A percentile compares a stretch with the other conserved stretches of the same genome.
These are phyloP conservation scores for Tiaroga cobitis DNA, from an alignment of 2,797 vertebrate genomes.

Conservation along the genomic window DNA sequence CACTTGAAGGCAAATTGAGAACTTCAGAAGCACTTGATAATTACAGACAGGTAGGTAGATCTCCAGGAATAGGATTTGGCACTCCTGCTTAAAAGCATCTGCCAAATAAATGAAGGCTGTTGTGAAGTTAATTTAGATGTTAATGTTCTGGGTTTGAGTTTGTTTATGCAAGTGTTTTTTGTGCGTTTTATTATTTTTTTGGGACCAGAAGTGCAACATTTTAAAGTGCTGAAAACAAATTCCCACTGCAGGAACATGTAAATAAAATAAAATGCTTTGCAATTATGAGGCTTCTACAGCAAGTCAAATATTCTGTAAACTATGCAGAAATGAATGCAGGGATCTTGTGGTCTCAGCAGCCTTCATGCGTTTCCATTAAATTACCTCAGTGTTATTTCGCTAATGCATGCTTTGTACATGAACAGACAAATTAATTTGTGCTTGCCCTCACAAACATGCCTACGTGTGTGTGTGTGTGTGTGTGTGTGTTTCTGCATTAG, in stretches of 20 bases:
- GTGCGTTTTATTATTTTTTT: not conserved
- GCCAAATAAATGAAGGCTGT: not conserved
- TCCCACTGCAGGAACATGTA: not conserved
- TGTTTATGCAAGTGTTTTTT: not conserved
- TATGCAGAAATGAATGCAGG: slow-evolving; percentile 63
- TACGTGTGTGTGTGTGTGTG: not conserved
- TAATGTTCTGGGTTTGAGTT: not conserved
- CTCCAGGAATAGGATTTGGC: not conserved
- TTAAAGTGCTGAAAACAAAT: not conserved
- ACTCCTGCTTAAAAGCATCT: not conserved
- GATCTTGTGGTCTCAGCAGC: slow-evolving; percentile 64
- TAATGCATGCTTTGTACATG: slow-evolving; percentile 46
- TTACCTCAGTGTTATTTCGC: slow-evolving; percentile 54
- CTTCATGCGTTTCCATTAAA: slow-evolving; percentile 59
- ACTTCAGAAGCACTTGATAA: not conserved
- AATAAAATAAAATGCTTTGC: slow-evolving; percentile 9
- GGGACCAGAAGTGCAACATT: not conserved
- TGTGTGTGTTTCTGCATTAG: slow-evolving; percentile 39
- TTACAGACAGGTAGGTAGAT: not conserved
- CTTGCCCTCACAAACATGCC: not conserved
- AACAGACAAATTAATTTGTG: slow-evolving; percentile 41
- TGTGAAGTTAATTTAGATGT: not conserved
- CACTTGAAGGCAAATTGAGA: not conserved
- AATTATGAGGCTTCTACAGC: slow-evolving; percentile 20
- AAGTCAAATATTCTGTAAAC: slow-evolving; percentile 62